Conservation (phyloP, 2,113 vertebrate genomes). For the Hippocampus zosterae region DNA sequence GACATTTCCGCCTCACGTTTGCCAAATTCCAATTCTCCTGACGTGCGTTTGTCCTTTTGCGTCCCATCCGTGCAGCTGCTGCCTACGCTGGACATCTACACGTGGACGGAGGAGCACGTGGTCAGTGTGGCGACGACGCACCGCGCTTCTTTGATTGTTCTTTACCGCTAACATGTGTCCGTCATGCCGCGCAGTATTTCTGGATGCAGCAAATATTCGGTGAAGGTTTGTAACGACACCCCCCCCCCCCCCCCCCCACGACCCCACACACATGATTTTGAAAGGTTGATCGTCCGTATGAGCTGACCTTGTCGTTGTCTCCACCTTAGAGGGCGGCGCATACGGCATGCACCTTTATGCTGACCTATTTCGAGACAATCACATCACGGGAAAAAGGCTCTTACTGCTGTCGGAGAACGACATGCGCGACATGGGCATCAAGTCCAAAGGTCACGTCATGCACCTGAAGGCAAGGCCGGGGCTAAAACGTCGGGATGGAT, state of each 20-base stretch:
- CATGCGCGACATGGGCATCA: constrained; percentile 92
- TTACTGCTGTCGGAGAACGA: constrained; percentile 88
- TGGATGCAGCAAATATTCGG: constrained; percentile 93
- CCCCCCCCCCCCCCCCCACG: too few relatives aligned
- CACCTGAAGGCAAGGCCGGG: constrained; percentile 86
- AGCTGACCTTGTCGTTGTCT: not conserved
- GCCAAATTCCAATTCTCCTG: constrained; percentile 6
- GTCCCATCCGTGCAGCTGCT: constrained; percentile 79
- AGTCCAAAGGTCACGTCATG: constrained; percentile 93
- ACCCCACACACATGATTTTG: constrained; percentile 6
- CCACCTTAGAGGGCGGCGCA: constrained; percentile 71
- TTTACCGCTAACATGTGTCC: constrained; percentile 8
- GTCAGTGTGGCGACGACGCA: constrained; percentile 70
- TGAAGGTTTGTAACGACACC: constrained; percentile 75
- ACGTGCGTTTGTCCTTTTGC: constrained; percentile 59
- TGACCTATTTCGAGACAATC: constrained; percentile 89
- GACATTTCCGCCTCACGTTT: constrained; percentile 23
- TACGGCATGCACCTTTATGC: constrained; percentile 84
- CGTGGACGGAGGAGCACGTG: constrained; percentile 96
- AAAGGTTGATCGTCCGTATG: not conserved
- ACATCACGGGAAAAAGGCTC: constrained; percentile 90
- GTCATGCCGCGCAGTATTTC: constrained; percentile 77
- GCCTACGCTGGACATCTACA: constrained; percentile 89
- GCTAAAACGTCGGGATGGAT: constrained; percentile 8
- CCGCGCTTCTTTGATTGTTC: not conserved